Evolutionary conservation across 1,140 invertebrate species (phyloP), one percentile per base, ranked within the genome.

Genomic region (Contarinia nasturtii): DNA sequence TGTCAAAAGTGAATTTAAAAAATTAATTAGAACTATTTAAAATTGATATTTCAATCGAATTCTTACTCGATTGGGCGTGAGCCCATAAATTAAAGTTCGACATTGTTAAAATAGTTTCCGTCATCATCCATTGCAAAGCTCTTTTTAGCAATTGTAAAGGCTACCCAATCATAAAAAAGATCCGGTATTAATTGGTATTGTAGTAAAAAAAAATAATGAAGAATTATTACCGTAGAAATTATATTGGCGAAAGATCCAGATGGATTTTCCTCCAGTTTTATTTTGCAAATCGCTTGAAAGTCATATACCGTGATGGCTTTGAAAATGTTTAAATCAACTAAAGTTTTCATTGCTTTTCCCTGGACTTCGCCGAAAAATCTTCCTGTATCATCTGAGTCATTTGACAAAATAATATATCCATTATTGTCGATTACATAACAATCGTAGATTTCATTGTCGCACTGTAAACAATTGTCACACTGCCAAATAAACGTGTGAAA

Each of bases 341-440:
- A 77, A 0, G 77, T 75, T 45, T 79, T 67, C 72, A 94, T 80
- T 2, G 91, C 73, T 19, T 79, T 75, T 14, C 80, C 79, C 53
- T 91, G 79, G 17, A 87, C 61, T 48, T 81, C 78, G 0, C 89
- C 89, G 65, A 92, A 90, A 66, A 93, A 94, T 53, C 68, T 66
- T 0, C 86, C 86, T 0, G 81, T 82, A 37, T 82, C 68, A 14
- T 77, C 72, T 20, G 72, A 61, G 15, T 73, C 68, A 50, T 81
- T 74, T 0, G 82, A 79, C 14, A 88, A 69, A 1, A 93, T 69
- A n/a, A 93, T 73, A 58, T 88, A 93, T 0, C 87, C 89, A 58
- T 87, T 88, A 55, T 81, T 84, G 65, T 93, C 89, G 15, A 93
- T 73, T 3, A 93, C 68, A 58, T 82, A 92, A 57, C 88, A 92